Percentiles rank a stretch among this genome's conserved stretches.
Evolutionary conservation across 2,797 vertebrate genomes (phyloP).

Genomic region (Amazona ochrocephala): DNA sequence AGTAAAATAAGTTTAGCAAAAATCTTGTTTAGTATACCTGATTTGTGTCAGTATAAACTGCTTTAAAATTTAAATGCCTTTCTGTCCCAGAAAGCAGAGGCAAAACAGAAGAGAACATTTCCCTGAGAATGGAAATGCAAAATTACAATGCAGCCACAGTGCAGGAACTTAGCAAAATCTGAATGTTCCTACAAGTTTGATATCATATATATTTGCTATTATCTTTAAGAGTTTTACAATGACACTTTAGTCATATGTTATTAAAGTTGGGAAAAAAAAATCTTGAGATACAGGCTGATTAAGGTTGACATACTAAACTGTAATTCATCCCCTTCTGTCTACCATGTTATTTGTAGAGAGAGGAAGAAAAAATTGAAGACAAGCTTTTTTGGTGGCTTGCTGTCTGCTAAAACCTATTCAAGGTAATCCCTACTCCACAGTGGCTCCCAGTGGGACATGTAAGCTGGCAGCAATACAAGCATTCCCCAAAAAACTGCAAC

Average conservation of each 20-base stretch:
- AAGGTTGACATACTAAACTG: background rate
- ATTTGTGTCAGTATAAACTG: background rate
- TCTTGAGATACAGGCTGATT: background rate
- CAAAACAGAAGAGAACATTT: background rate
- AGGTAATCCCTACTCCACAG: conserved; percentile 46
- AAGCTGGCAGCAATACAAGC: conserved; percentile 30
- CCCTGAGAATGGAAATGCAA: background rate
- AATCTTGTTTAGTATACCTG: background rate
- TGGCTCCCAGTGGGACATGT: conserved; percentile 46
- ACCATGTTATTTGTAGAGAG: background rate
- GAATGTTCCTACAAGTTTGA: background rate
- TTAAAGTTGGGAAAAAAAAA: background rate
- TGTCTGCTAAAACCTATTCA: conserved; percentile 42
- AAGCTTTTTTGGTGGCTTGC: background rate
- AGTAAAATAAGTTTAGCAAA: background rate
- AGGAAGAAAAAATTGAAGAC: background rate
- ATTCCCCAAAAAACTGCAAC: background rate
- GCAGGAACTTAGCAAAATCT: background rate
- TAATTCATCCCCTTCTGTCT: background rate
- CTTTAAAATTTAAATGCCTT: background rate
- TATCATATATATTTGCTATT: background rate
- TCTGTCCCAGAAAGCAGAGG: background rate
- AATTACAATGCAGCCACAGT: background rate
- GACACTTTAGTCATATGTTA: background rate
- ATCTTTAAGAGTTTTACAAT: background rate